These are phyloP conservation scores for Sternotherus odoratus DNA, from an alignment of 2,797 vertebrate genomes.

Conservation along the genomic window DNA sequence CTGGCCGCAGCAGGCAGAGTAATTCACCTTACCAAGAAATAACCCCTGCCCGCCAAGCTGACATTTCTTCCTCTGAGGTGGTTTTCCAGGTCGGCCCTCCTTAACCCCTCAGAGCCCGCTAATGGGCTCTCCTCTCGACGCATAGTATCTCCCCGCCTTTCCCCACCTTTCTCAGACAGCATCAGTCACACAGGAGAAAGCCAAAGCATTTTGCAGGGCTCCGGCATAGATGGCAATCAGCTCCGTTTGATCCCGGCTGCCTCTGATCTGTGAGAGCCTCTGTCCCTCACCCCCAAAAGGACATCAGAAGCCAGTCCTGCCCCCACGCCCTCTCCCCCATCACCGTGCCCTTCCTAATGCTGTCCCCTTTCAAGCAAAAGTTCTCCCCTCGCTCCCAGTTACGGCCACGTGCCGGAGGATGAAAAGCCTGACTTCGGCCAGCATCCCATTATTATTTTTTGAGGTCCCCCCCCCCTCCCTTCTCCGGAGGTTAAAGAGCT, in stretches of 20 bases:
- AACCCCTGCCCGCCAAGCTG: neutral
- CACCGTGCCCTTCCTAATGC: neutral
- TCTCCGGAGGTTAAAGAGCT: conserved; percentile 78
- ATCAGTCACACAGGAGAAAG: neutral
- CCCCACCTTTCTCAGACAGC: rapidly evolving
- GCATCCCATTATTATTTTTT: conserved; percentile 30
- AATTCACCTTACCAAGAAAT: neutral
- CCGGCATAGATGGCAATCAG: rapidly evolving
- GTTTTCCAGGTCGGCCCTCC: neutral
- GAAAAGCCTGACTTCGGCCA: conserved; percentile 26
- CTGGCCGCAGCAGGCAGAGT: neutral
- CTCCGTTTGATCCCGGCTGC: rapidly evolving
- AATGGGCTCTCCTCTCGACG: neutral
- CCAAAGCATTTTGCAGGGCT: neutral
- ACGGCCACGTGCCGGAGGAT: neutral
- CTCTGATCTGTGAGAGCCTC: neutral
- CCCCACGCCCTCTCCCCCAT: rapidly evolving
- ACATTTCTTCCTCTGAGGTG: neutral
- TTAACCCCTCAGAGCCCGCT: neutral
- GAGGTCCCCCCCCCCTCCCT: conserved; percentile 30
- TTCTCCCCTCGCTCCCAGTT: neutral
- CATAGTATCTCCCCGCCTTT: neutral
- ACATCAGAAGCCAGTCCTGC: neutral
- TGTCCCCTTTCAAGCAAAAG: neutral
- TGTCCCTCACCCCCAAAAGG: neutral